Percentiles rank a stretch among this genome's conserved stretches.
Conservation (phyloP, 35 echinoderm and acorn worm genomes). For the Apostichopus parvimensis region DNA sequence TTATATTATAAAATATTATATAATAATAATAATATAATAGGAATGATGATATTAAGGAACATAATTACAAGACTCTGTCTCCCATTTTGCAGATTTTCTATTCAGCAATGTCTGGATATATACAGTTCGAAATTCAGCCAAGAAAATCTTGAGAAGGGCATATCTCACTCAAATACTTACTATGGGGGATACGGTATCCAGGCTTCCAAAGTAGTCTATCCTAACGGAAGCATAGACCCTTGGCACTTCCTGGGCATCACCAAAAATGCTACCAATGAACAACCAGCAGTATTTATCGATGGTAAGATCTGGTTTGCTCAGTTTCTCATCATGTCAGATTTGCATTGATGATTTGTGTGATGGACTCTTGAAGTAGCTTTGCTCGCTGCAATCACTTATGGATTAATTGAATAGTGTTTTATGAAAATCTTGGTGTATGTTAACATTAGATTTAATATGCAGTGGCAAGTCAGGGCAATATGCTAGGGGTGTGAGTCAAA, state of each 20-base stretch:
- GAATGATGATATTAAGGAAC: too few relatives aligned
- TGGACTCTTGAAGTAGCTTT: too few relatives aligned
- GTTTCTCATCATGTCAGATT: too few relatives aligned
- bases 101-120: constrained; percentile 83
- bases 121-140: constrained; percentile 79
- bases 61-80: background rate
- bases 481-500: too few relatives aligned
- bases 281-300: constrained; percentile 79
- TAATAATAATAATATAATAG: too few relatives aligned
- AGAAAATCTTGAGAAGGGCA: constrained; percentile 54
- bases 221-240: constrained; percentile 93
- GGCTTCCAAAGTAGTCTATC: constrained; percentile 75
- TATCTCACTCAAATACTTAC: constrained; percentile 79
- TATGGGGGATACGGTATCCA: constrained; percentile 80
- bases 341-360: too few relatives aligned
- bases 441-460: too few relatives aligned
- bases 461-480: too few relatives aligned
- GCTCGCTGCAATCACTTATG: too few relatives aligned
- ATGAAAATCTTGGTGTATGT: too few relatives aligned
- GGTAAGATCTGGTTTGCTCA: constrained; percentile 46
- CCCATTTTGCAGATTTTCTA: constrained; percentile 61
- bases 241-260: constrained; percentile 88
- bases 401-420: too few relatives aligned
- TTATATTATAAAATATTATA: too few relatives aligned
- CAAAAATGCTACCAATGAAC: constrained; percentile 50